These are phyloP conservation scores for Emydura subglobosa DNA, from an alignment of 2,113 vertebrate genomes.

Conservation along the genomic window DNA sequence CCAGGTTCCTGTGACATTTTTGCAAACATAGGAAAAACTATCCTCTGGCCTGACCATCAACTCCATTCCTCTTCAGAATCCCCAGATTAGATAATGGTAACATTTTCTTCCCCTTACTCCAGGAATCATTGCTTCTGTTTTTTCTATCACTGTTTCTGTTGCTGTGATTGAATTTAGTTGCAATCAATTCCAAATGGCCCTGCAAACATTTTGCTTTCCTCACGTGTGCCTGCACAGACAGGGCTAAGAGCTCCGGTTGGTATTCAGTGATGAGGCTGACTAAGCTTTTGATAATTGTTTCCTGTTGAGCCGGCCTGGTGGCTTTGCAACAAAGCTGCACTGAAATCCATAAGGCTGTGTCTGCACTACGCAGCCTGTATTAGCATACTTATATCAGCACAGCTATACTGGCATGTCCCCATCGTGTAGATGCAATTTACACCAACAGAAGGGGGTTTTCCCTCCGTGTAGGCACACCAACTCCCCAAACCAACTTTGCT, in stretches of 20 bases:
- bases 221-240: background rate
- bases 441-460: too few species aligned
- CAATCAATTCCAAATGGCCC: background rate
- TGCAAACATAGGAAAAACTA: background rate
- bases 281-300: slow-evolving; percentile 47
- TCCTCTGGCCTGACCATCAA: background rate
- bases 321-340: slow-evolving; percentile 30
- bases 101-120: background rate
- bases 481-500: background rate
- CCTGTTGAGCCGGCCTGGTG: slow-evolving; percentile 54
- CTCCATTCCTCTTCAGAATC: background rate
- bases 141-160: background rate
- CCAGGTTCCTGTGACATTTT: background rate
- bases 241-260: background rate
- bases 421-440: too few species aligned
- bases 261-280: slow-evolving; percentile 20
- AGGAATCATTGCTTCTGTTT: background rate
- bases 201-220: background rate
- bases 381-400: background rate
- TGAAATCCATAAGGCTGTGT: background rate
- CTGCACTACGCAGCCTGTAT: background rate
- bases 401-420: too few species aligned
- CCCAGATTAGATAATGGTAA: background rate
- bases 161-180: background rate
- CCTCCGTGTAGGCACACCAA: too few species aligned